A percentile compares a stretch with the other conserved stretches of the same genome.
phyloP scores from a whole-genome alignment of 2,797 vertebrate species.

The Ctenopoma multispine region DNA sequence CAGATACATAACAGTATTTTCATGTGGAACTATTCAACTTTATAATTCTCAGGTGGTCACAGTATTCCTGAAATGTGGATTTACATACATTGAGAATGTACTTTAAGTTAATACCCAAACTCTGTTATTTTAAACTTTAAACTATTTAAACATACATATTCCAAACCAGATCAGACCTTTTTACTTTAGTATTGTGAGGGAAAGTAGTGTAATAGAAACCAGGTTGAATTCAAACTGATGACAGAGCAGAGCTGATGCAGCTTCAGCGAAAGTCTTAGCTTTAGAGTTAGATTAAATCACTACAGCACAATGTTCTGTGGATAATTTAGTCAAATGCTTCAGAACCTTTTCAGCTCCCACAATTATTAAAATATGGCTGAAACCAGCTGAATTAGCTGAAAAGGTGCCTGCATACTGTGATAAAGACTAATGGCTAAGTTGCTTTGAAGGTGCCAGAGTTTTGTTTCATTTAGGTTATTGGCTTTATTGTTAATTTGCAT shows the following conservation, averaged over 20 bases:
- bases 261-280: slow-evolving; percentile 48
- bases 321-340: slow-evolving; percentile 54
- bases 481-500: slow-evolving; percentile 23
- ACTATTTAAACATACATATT: neutral
- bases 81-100: neutral
- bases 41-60: neutral
- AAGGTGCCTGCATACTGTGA: slow-evolving; percentile 33
- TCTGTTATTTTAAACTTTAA: neutral
- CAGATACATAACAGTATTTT: slow-evolving; percentile 7
- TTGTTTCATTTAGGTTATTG: slow-evolving; percentile 31
- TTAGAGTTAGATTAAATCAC: slow-evolving; percentile 62
- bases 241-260: slow-evolving; percentile 54
- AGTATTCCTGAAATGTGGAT: neutral
- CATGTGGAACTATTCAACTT: neutral
- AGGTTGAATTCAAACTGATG: slow-evolving; percentile 58
- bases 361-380: slow-evolving; percentile 49
- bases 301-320: slow-evolving; percentile 43
- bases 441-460: slow-evolving; percentile 28
- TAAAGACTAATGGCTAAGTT: slow-evolving; percentile 34
- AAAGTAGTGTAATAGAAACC: slow-evolving; percentile 12
- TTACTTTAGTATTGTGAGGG: slow-evolving; percentile 3
- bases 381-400: slow-evolving; percentile 53
- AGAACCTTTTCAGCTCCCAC: slow-evolving; percentile 45
- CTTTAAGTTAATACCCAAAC: neutral
- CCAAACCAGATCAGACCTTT: neutral